Conservation (phyloP, 2,113 vertebrate genomes). For the Psammodynastes pulverulentus region DNA sequence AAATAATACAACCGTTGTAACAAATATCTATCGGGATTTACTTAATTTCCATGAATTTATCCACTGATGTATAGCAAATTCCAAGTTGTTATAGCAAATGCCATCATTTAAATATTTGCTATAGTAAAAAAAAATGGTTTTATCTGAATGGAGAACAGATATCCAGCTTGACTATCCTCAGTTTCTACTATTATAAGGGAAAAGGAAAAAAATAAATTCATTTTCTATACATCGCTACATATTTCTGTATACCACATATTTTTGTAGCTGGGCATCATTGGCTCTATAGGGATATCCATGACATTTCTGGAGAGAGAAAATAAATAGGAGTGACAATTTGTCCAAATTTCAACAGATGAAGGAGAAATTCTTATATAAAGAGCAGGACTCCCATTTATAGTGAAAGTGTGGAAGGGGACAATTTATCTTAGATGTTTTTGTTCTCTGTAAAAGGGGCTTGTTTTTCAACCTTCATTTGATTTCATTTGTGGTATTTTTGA, state of each 20-base stretch:
- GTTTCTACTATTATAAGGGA: not conserved
- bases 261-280: not conserved
- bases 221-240: not conserved
- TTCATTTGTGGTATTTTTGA: not conserved
- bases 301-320: not conserved
- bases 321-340: not conserved
- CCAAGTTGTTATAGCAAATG: not conserved
- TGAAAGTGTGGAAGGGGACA: not conserved
- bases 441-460: not conserved
- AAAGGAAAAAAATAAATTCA: not conserved
- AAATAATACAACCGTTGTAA: not conserved
- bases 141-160: not conserved
- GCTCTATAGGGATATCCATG: not conserved
- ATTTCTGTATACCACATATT: not conserved
- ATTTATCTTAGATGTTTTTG: not conserved
- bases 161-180: not conserved
- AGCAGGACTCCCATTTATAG: not conserved
- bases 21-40: not conserved
- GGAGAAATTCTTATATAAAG: not conserved
- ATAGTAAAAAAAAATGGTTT: not conserved
- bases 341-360: not conserved
- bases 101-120: not conserved
- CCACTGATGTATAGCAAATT: not conserved
- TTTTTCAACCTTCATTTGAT: not conserved
- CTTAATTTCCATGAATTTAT: not conserved